Evolutionary conservation across 2,113 vertebrate species (phyloP), one percentile per base, ranked within the genome.

Genomic region (Junco hyemalis): DNA sequence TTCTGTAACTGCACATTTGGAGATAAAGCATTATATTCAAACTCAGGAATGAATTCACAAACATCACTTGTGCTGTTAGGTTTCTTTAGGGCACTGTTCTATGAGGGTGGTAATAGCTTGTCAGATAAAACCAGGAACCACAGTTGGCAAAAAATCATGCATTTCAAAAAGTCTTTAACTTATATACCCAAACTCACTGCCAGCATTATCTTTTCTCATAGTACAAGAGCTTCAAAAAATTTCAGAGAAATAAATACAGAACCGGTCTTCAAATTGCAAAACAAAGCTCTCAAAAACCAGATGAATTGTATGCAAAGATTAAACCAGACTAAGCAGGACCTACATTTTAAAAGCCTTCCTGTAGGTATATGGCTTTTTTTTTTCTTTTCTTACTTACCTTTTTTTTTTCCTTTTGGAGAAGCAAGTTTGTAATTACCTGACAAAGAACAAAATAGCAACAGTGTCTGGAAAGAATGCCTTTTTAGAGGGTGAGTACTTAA

Each of bases 381-480:
- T 54, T 50, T 24, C 3, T 63, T 48, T 40, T 26, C 4, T 8
- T 25, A 4, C 14, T 8, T 12, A 11, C 11, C 36, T 42, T 64
- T 66, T 54, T 17, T 61, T 35, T 69, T 42, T 45, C 35, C 23
- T 70, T 86, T 61, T 61, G 66, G 38, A 86, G 70, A 11, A 71
- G 29, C 13, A 71, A 50, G 33, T 87, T 96, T 90, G 54, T 94
- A 86, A 92, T 82, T 96, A 92, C 71, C 74, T 88, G 78, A 87
- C 85, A 90, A 85, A 96, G 47, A 89, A 93, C 20, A 80, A 97
- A 87, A 74, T 74, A 64, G 60, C 81, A 81, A 94, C 26, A 47
- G 77, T 96, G 59, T 87, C 59, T 95, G 69, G 81, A 92, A 97
- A 96, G 70, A 96, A 96, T 84, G 64, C 18, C 44, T 96, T 96